A percentile compares a stretch with the other conserved stretches of the same genome.
These are phyloP conservation scores for Cantharis rufa DNA, from an alignment of 2,888 invertebrate species.

Conservation along the genomic window DNA sequence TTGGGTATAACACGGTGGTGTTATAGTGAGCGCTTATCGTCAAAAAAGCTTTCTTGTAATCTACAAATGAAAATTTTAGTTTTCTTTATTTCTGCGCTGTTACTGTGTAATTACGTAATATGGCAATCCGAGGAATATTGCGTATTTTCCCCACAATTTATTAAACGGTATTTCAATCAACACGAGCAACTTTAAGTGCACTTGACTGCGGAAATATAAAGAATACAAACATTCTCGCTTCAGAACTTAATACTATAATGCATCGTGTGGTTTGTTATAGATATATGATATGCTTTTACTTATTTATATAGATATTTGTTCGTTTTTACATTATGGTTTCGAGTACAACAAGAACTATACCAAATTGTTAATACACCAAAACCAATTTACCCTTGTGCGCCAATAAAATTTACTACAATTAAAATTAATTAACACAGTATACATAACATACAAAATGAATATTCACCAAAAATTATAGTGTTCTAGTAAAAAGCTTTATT, in stretches of 20 bases:
- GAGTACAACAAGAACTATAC: not conserved
- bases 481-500: not conserved
- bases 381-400: not conserved
- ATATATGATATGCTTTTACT: constrained; percentile 18
- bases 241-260: constrained; percentile 24
- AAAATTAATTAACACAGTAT: not conserved
- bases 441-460: not conserved
- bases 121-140: not conserved
- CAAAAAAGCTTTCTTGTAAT: not conserved
- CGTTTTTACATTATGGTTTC: not conserved
- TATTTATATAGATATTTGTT: constrained; percentile 3
- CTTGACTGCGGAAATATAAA: constrained; percentile 7
- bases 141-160: not conserved
- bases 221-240: constrained; percentile 5
- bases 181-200: not conserved
- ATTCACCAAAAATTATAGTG: not conserved
- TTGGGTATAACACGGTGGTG: not conserved
- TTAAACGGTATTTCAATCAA: constrained; percentile 1
- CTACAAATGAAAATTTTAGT: not conserved
- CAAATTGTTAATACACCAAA: not conserved
- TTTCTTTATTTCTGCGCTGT: not conserved
- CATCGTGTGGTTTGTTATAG: constrained; percentile 11
- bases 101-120: not conserved
- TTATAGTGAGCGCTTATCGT: not conserved
- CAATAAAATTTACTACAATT: not conserved